Percentiles rank a stretch among this genome's conserved stretches.
These are phyloP conservation scores for Odontophorus gujanensis DNA, from an alignment of 2,113 vertebrate genomes.

Conservation along the genomic window DNA sequence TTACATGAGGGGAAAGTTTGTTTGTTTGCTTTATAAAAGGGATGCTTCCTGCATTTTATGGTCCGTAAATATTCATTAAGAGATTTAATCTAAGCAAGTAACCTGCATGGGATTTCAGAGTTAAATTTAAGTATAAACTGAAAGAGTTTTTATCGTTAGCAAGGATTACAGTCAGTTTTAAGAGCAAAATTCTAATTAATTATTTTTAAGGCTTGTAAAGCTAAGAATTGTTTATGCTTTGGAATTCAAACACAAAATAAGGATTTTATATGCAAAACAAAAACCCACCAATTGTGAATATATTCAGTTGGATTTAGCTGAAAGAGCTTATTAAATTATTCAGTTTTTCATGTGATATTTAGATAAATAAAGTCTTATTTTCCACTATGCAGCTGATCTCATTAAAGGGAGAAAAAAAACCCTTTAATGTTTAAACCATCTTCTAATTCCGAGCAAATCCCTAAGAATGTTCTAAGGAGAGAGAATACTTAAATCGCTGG, in stretches of 20 bases:
- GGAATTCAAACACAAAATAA: slow-evolving; percentile 43
- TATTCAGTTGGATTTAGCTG: slow-evolving; percentile 36
- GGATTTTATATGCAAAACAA: slow-evolving; percentile 19
- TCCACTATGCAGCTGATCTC: slow-evolving; percentile 58
- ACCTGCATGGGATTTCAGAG: not conserved
- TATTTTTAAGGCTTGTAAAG: slow-evolving; percentile 36
- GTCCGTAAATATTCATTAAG: not conserved
- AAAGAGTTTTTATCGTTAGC: not conserved
- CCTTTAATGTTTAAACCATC: slow-evolving; percentile 61
- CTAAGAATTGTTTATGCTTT: slow-evolving; percentile 33
- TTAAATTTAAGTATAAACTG: not conserved
- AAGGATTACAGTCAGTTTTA: not conserved
- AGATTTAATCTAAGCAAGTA: not conserved
- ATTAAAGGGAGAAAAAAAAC: slow-evolving; percentile 22
- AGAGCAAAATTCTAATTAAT: slow-evolving; percentile 1
- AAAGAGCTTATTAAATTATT: slow-evolving; percentile 68
- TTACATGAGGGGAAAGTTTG: not conserved
- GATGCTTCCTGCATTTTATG: not conserved
- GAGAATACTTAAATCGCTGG: slow-evolving; percentile 59
- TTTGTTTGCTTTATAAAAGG: not conserved
- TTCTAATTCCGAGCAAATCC: slow-evolving; percentile 63
- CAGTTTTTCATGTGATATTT: slow-evolving; percentile 68
- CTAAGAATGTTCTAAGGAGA: slow-evolving; percentile 58
- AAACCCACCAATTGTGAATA: not conserved
- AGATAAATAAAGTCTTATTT: slow-evolving; percentile 70